These are phyloP conservation scores for Butorides virescens DNA, from an alignment of 2,113 vertebrate species.

Conservation along the genomic window DNA sequence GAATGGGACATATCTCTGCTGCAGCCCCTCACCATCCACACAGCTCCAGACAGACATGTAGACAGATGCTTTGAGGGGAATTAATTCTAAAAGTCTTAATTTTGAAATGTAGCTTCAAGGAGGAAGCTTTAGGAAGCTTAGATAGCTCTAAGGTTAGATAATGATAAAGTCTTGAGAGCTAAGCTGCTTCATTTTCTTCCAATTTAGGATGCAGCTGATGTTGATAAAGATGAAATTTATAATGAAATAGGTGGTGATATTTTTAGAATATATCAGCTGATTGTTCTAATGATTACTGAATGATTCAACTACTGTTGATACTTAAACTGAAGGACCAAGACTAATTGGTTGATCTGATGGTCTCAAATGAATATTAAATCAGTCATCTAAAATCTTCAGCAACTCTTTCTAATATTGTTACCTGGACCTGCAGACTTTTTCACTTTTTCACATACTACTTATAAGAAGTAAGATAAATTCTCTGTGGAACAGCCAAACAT, in stretches of 20 bases:
- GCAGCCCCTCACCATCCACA: background rate
- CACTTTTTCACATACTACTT: background rate
- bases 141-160: background rate
- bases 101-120: background rate
- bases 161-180: background rate
- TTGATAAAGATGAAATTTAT: background rate
- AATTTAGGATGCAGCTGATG: background rate
- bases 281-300: background rate
- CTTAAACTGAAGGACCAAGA: background rate
- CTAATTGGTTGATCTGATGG: background rate
- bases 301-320: background rate
- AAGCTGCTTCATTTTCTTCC: background rate
- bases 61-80: background rate
- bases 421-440: background rate
- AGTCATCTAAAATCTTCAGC: background rate
- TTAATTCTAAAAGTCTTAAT: background rate
- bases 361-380: background rate
- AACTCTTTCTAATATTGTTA: background rate
- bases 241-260: background rate
- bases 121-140: background rate
- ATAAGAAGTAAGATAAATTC: background rate
- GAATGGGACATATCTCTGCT: background rate
- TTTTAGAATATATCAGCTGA: background rate
- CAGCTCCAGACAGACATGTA: background rate
- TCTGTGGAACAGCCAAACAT: background rate